Conservation (phyloP, 2,888 invertebrate genomes). For the Polydrusus cervinus region DNA sequence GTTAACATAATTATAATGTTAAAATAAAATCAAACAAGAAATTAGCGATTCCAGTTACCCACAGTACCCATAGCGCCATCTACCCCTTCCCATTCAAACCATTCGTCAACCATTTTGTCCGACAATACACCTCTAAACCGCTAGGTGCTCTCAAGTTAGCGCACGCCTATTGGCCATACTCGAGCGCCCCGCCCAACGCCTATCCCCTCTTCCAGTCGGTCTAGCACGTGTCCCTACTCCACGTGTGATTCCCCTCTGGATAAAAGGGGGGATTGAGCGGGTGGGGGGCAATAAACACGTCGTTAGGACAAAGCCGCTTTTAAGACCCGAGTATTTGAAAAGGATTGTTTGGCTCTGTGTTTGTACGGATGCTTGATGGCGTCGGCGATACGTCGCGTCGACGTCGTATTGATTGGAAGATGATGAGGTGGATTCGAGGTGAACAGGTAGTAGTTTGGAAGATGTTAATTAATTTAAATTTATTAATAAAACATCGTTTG, state of each 20-base stretch:
- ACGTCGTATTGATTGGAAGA: slow-evolving; percentile 11
- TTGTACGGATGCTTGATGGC: slow-evolving; percentile 35
- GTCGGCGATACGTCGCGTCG: slow-evolving; percentile 5
- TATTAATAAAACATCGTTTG: no score
- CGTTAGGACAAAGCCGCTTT: slow-evolving; percentile 72
- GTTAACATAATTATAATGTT: background rate
- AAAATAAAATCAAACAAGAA: background rate
- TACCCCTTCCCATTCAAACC: slow-evolving; percentile 68
- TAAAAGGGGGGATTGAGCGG: slow-evolving; percentile 57
- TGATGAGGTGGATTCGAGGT: background rate
- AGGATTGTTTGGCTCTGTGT: slow-evolving; percentile 45
- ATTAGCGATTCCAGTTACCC: slow-evolving; percentile 12
- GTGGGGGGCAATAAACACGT: slow-evolving; percentile 71
- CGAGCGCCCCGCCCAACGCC: slow-evolving; percentile 59
- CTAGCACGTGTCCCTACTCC: slow-evolving; percentile 56
- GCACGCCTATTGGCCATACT: slow-evolving; percentile 73
- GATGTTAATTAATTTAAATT: background rate
- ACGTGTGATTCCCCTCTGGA: slow-evolving; percentile 57
- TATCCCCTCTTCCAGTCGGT: slow-evolving; percentile 56
- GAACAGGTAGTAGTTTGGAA: background rate
- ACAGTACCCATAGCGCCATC: slow-evolving; percentile 68
- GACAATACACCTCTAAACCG: slow-evolving; percentile 71
- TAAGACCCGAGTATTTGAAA: slow-evolving; percentile 59
- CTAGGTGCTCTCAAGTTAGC: slow-evolving; percentile 68
- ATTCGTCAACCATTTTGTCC: slow-evolving; percentile 77